Conservation (phyloP, 1,140 invertebrate species). For the Drosophila fuyamai region DNA sequence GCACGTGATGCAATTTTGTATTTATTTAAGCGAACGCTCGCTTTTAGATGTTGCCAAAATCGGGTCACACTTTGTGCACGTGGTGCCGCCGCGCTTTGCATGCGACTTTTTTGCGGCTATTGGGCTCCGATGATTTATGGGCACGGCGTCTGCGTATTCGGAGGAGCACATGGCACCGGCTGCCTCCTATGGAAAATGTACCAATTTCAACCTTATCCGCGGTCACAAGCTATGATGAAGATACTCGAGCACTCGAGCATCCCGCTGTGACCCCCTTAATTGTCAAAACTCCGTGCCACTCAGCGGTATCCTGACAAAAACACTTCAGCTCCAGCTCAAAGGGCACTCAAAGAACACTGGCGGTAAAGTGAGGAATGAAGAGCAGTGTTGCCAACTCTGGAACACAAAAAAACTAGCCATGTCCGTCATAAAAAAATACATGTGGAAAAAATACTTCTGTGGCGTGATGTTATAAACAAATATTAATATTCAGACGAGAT, state of each 20-base stretch:
- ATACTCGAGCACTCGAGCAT: conserved; percentile 7
- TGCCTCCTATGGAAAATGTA: background rate
- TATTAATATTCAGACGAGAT: background rate
- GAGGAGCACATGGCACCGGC: conserved; percentile 18
- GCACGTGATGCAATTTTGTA: conserved; percentile 60
- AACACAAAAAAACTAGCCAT: background rate
- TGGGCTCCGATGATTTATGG: conserved; percentile 62
- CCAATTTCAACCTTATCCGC: conserved; percentile 11
- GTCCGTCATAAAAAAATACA: background rate
- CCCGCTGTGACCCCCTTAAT: conserved; percentile 24
- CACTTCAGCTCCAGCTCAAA: conserved; percentile 28
- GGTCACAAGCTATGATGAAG: conserved; percentile 5
- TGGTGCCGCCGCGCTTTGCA: conserved; percentile 36
- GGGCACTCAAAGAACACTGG: conserved; percentile 23
- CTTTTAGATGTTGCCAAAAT: conserved; percentile 42
- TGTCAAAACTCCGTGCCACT: conserved; percentile 42
- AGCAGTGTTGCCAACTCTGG: background rate
- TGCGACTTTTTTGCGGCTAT: conserved; percentile 45
- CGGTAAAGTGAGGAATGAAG: background rate
- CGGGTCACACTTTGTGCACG: conserved; percentile 68
- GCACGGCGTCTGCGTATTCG: conserved; percentile 45
- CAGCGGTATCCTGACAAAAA: conserved; percentile 12
- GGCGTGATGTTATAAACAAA: too few species aligned
- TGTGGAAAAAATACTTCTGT: too few species aligned
- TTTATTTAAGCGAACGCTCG: conserved; percentile 32